phyloP scores from a whole-genome alignment of 2,797 vertebrate genomes.

The Gallinago nigripennis region DNA sequence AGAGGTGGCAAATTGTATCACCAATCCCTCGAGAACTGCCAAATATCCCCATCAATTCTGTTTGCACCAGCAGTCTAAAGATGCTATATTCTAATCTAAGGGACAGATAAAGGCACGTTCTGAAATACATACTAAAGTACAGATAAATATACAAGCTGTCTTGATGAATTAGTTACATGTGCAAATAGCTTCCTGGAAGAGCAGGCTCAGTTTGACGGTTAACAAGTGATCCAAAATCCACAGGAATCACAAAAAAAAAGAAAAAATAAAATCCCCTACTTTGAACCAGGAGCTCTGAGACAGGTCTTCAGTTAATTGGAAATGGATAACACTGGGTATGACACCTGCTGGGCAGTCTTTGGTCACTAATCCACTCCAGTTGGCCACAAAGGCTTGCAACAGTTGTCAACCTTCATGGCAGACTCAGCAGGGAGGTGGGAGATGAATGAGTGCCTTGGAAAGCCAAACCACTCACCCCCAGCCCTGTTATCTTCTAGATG shows the following conservation, averaged over 20 bases:
- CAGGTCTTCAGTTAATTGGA: slow-evolving; percentile 2
- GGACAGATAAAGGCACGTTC: slow-evolving; percentile 29
- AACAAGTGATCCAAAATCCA: slow-evolving; percentile 28
- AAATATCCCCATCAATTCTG: not conserved
- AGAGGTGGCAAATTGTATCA: not conserved
- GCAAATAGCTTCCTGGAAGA: slow-evolving; percentile 37
- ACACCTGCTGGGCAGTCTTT: slow-evolving; percentile 1
- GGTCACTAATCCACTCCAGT: slow-evolving; percentile 41
- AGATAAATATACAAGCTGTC: slow-evolving; percentile 54
- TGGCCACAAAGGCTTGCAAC: not conserved
- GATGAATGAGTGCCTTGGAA: not conserved
- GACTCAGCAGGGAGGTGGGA: slow-evolving; percentile 30
- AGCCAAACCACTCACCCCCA: not conserved
- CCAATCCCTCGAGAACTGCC: not conserved
- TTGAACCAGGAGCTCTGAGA: not conserved
- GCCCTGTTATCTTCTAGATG: not conserved
- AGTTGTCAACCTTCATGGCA: not conserved
- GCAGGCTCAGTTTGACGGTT: not conserved
- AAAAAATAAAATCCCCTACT: not conserved
- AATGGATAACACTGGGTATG: not conserved
- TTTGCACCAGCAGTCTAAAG: not conserved
- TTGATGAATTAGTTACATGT: slow-evolving; percentile 26
- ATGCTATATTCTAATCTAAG: not conserved
- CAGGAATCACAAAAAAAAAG: not conserved
- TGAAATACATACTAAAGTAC: slow-evolving; percentile 11